Evolutionary conservation across 2,888 invertebrate species (phyloP).

Genomic region (Vanessa cardui): DNA sequence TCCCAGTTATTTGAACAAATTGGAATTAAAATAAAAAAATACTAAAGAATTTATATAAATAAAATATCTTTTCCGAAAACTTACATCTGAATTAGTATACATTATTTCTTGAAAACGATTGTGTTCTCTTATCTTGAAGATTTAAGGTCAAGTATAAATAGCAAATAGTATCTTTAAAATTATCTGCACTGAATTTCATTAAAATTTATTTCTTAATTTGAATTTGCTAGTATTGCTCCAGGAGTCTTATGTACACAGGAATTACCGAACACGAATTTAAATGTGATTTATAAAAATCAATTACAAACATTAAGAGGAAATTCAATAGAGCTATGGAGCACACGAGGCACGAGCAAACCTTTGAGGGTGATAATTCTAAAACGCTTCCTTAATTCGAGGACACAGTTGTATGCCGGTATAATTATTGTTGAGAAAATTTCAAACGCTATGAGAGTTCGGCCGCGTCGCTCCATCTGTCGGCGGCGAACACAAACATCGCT

Average conservation of each 20-base stretch:
- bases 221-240: slow-evolving; percentile 43
- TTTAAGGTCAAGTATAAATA: too few relatives aligned
- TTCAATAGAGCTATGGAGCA: slow-evolving; percentile 54
- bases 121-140: too few relatives aligned
- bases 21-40: too few relatives aligned
- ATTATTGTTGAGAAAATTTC: slow-evolving; percentile 20
- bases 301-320: slow-evolving; percentile 69
- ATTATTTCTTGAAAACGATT: too few relatives aligned
- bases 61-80: too few relatives aligned
- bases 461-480: slow-evolving; percentile 67
- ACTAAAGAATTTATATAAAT: too few relatives aligned
- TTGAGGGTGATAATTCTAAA: slow-evolving; percentile 72
- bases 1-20: too few relatives aligned
- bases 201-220: neutral
- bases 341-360: slow-evolving; percentile 62
- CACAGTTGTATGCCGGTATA: slow-evolving; percentile 23
- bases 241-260: slow-evolving; percentile 72
- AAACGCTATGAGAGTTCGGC: slow-evolving; percentile 16
- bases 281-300: slow-evolving; percentile 73
- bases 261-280: slow-evolving; percentile 75
- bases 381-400: slow-evolving; percentile 58
- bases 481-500: slow-evolving; percentile 28
- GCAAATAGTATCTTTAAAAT: neutral
- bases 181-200: neutral
- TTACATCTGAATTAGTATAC: too few relatives aligned